Evolutionary conservation across 2,113 vertebrate species (phyloP), one percentile per base, ranked within the genome.

Genomic region (Solenodon paradoxus): DNA sequence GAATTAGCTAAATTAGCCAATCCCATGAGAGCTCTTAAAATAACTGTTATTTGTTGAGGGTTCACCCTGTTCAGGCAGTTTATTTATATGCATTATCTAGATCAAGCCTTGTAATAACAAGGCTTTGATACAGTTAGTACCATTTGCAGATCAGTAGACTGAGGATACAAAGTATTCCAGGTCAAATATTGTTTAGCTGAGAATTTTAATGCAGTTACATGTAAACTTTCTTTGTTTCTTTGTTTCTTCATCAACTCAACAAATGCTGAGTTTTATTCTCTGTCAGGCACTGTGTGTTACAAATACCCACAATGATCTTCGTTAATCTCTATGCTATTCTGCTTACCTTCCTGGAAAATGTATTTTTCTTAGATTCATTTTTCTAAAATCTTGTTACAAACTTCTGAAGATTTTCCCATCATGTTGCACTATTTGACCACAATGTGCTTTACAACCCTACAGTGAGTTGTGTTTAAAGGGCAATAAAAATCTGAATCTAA

Each of bases 131-230:
- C 51, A 93, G 9, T 81, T 84, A 71, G 63, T 32, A 9, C 22
- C 45, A 55, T 83, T 95, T 92, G 86, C 86, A 95, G 79, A 86
- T 71, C 63, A 64, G 28, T 87, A 95, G 92, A 35, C 28, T 77
- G 17, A 92, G 59, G 69, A 78, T 92, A 32, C 20, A 72, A 82
- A 93, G 22, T 55, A 63, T 10, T 91, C 3, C 42, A 64, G 49
- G 19, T 75, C 49, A 47, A 79, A 69, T 93, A 75, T 53, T 75
- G 49, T 12, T 74, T n/a, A 94, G n/a, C 9, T 42, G 86, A 7
- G 22, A 11, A 49, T 83, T 96, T 83, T 49, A 84, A 75, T 8
- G 32, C n/a, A 66, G 49, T n/a, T 6, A 28, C 3, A 17, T 51
- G 4, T 24, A 81, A 85, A 1, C 47, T 42, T 69, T 28, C 5